These are phyloP conservation scores for Dasysyrphus tricinctus DNA, from an alignment of 2,888 invertebrate genomes.

Conservation along the genomic window DNA sequence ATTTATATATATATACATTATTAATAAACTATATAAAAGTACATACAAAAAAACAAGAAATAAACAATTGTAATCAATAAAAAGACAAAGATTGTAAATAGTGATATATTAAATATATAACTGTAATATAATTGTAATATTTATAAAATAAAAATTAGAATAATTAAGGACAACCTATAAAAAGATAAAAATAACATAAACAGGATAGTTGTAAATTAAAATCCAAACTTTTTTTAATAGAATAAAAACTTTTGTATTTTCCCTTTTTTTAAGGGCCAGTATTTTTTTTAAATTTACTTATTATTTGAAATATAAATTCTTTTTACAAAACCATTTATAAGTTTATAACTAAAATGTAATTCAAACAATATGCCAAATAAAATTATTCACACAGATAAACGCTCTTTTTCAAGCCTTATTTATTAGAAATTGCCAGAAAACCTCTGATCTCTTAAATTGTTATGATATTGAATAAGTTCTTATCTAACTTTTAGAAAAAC, in stretches of 20 bases:
- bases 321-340: slow-evolving; percentile 22
- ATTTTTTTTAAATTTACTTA: not conserved
- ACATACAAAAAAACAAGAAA: slow-evolving; percentile 25
- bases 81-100: slow-evolving; percentile 61
- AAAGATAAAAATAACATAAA: slow-evolving; percentile 12
- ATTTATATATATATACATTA: slow-evolving; percentile 62
- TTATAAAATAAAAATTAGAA: slow-evolving; percentile 36
- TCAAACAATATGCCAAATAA: slow-evolving; percentile 42
- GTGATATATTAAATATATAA: slow-evolving; percentile 57
- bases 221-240: slow-evolving; percentile 29
- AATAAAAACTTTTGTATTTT: slow-evolving; percentile 25
- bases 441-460: not conserved
- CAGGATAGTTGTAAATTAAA: slow-evolving; percentile 33
- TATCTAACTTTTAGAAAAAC: not conserved
- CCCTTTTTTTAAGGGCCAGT: slow-evolving; percentile 5
- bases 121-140: slow-evolving; percentile 55
- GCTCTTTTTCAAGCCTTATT: not conserved
- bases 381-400: slow-evolving; percentile 25
- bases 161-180: slow-evolving; percentile 30
- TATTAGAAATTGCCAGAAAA: not conserved
- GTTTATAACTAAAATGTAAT: slow-evolving; percentile 16
- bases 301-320: not conserved
- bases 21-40: slow-evolving; percentile 32
- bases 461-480: not conserved
- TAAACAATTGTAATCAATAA: slow-evolving; percentile 48